A percentile compares a stretch with the other conserved stretches of the same genome.
Evolutionary conservation across 2,888 invertebrate genomes (phyloP).

Genomic region (Lithodes maja): DNA sequence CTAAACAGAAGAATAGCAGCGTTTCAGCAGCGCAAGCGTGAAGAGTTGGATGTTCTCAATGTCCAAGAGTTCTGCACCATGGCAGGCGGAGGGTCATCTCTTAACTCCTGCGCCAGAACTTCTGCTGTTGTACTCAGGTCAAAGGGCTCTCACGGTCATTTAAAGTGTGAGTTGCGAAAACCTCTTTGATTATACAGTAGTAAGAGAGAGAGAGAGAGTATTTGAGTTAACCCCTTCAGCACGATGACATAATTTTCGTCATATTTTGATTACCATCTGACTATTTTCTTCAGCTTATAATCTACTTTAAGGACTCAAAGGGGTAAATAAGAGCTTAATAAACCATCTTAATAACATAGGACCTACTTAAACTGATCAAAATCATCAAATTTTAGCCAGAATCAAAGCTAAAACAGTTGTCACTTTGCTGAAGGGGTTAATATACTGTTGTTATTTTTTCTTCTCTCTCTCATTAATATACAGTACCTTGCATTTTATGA

Average conservation of each 20-base stretch:
- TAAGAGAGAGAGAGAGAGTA: neutral
- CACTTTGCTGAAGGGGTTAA: too few relatives aligned
- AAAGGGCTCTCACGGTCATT: conserved; percentile 63
- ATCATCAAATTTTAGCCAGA: too few relatives aligned
- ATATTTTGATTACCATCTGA: too few relatives aligned
- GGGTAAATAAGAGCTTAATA: too few relatives aligned
- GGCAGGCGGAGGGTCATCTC: conserved; percentile 3
- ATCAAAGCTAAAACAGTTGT: too few relatives aligned
- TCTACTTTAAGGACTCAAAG: too few relatives aligned
- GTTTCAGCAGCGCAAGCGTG: conserved; percentile 56
- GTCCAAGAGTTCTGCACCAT: conserved; percentile 62
- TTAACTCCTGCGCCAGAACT: conserved; percentile 55
- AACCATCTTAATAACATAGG: neutral
- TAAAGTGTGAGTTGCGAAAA: conserved; percentile 50
- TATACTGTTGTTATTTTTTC: too few relatives aligned
- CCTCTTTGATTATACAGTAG: neutral
- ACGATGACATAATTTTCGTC: too few relatives aligned
- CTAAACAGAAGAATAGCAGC: conserved; percentile 55
- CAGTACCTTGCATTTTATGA: too few relatives aligned
- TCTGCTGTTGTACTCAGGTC: conserved; percentile 60
- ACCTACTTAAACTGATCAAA: neutral
- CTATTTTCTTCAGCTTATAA: too few relatives aligned
- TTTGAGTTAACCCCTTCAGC: too few relatives aligned
- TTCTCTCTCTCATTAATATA: too few relatives aligned
- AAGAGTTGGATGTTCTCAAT: conserved; percentile 62